Percentiles rank a stretch among this genome's conserved stretches.
phyloP scores from a whole-genome alignment of 2,888 invertebrate species.

The Liposcelis brunnea region DNA sequence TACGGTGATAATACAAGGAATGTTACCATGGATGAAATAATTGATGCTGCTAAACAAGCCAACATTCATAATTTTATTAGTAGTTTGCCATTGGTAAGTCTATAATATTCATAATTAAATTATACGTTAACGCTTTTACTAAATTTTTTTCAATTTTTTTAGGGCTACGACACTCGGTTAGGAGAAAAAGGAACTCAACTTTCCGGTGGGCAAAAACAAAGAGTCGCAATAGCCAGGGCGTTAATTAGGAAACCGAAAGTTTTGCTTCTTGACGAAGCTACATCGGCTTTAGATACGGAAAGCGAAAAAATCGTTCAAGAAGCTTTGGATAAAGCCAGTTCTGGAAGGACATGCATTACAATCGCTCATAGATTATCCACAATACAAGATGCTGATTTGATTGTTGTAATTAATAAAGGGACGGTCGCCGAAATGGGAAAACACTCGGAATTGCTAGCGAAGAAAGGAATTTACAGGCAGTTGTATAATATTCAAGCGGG shows the following conservation, averaged over 20 bases:
- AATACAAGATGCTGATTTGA: constrained; percentile 64
- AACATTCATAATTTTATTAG: constrained; percentile 37
- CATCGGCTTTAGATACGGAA: constrained; percentile 35
- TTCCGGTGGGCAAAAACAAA: constrained; percentile 30
- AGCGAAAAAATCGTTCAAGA: constrained; percentile 56
- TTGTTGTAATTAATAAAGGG: constrained; percentile 66
- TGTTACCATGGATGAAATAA: constrained; percentile 33
- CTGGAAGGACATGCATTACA: constrained; percentile 65
- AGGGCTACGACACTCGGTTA: constrained; percentile 31
- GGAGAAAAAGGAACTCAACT: constrained; percentile 29
- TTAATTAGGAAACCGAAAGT: constrained; percentile 33
- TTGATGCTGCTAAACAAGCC: constrained; percentile 29
- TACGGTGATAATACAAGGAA: constrained; percentile 35
- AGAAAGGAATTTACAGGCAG: constrained; percentile 45
- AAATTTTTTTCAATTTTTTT: constrained; percentile 7
- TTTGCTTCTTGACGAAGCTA: constrained; percentile 32
- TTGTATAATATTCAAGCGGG: constrained; percentile 41
- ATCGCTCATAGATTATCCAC: constrained; percentile 77
- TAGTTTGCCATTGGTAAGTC: constrained; percentile 26
- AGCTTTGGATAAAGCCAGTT: constrained; percentile 63
- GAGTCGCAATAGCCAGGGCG: constrained; percentile 37
- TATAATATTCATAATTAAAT: too few relatives aligned
- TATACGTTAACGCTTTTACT: too few relatives aligned
- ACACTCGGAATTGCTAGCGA: constrained; percentile 52
- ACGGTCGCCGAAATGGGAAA: constrained; percentile 58